Percentiles rank a stretch among this genome's conserved stretches.
phyloP scores from a whole-genome alignment of 2,888 invertebrate genomes.

The Zaprionus lineosus region DNA sequence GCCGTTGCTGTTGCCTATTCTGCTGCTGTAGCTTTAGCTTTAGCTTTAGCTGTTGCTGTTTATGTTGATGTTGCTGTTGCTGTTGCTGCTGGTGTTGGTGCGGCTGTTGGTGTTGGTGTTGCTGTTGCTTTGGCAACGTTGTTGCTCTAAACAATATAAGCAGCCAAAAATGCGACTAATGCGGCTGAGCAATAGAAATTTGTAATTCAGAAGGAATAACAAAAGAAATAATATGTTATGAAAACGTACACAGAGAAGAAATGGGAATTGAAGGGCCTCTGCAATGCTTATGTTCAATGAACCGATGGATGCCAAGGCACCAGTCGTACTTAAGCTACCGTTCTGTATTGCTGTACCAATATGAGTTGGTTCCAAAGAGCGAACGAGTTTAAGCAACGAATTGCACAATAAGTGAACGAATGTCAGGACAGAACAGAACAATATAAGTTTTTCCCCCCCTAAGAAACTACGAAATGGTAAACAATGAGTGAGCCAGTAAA shows the following conservation, averaged over 20 bases:
- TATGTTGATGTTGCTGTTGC: slow-evolving; percentile 14
- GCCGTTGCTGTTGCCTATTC: slow-evolving; percentile 13
- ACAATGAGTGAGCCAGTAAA: too few relatives aligned
- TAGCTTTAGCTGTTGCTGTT: slow-evolving; percentile 8
- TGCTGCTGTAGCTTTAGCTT: slow-evolving; percentile 12
- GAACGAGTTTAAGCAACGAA: too few relatives aligned
- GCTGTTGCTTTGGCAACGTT: slow-evolving; percentile 18
- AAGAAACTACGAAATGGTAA: too few relatives aligned
- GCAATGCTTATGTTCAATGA: too few relatives aligned
- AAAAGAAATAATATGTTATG: slow-evolving; percentile 21
- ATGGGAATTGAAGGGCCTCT: too few relatives aligned
- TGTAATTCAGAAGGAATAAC: slow-evolving; percentile 27
- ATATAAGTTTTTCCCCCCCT: too few relatives aligned
- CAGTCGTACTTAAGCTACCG: too few relatives aligned
- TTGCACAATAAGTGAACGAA: too few relatives aligned
- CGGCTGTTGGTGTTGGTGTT: slow-evolving; percentile 8
- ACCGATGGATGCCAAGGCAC: too few relatives aligned
- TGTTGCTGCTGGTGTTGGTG: slow-evolving; percentile 18
- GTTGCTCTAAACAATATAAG: slow-evolving; percentile 13
- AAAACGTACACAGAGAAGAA: slow-evolving; percentile 5
- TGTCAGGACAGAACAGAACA: too few relatives aligned
- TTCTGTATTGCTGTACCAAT: too few relatives aligned
- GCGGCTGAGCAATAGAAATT: slow-evolving; percentile 55
- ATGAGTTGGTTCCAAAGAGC: too few relatives aligned
- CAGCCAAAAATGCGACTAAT: slow-evolving; percentile 60